A percentile compares a stretch with the other conserved stretches of the same genome.
These are phyloP conservation scores for mouse (Mus musculus) DNA, from an alignment of 2,113 vertebrate species.

Conservation along the genomic window GRCm39 chr1:56504501-56505000, in stretches of 20 bases:
- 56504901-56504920: constrained; percentile 61
- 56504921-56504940: constrained; percentile 43
- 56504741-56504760: not conserved
- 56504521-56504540: too few species aligned
- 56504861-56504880: constrained; percentile 53
- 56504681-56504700: not conserved
- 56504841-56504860: constrained; percentile 19
- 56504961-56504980: constrained; percentile 56
- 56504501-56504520: not conserved
- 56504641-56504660: not conserved
- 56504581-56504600: not conserved
- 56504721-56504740: constrained; percentile 35
- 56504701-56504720: not conserved
- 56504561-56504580: constrained; percentile 24
- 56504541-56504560: not conserved
- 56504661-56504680: constrained; percentile 33
- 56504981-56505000: constrained; percentile 52
- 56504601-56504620: not conserved
- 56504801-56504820: constrained; percentile 16
- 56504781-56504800: constrained; percentile 47
- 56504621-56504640: not conserved
- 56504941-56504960: constrained; percentile 27
- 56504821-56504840: constrained; percentile 23
- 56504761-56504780: not conserved
- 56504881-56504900: constrained; percentile 58